phyloP scores from a whole-genome alignment of 2,113 vertebrate species.

The Malaclemys terrapin region DNA sequence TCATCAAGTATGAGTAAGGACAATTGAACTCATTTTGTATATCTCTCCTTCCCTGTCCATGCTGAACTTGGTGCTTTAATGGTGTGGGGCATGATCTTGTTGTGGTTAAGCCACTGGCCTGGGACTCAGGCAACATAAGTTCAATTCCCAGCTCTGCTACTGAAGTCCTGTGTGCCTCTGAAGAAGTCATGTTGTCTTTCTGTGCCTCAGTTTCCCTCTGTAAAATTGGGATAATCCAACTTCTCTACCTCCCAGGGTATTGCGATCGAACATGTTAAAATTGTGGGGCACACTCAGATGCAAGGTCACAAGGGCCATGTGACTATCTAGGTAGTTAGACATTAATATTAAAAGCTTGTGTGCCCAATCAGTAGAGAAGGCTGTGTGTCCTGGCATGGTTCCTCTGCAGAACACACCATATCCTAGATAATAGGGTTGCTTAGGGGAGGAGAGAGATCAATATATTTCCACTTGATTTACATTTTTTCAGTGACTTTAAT shows the following conservation, averaged over 20 bases:
- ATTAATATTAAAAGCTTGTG: neutral
- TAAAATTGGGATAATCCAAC: neutral
- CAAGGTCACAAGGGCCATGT: neutral
- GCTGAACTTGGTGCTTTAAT: neutral
- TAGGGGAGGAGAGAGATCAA: neutral
- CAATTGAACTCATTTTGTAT: neutral
- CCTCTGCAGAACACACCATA: neutral
- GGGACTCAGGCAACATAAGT: neutral
- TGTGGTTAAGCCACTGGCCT: neutral
- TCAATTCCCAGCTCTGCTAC: neutral
- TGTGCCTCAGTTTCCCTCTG: neutral
- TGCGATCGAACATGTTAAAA: neutral
- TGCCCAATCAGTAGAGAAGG: neutral
- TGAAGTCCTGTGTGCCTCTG: neutral
- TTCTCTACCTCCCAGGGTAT: neutral
- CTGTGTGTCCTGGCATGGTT: neutral
- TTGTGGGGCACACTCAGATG: neutral
- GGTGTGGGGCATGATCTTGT: neutral
- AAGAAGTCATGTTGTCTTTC: neutral
- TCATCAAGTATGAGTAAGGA: neutral
- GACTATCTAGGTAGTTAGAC: neutral
- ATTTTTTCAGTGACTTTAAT: slow-evolving; percentile 64
- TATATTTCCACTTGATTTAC: neutral
- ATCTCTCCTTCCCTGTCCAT: neutral
- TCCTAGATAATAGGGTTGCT: neutral